Conservation (phyloP, 2,888 invertebrate species). For the Fabriciana adippe region DNA sequence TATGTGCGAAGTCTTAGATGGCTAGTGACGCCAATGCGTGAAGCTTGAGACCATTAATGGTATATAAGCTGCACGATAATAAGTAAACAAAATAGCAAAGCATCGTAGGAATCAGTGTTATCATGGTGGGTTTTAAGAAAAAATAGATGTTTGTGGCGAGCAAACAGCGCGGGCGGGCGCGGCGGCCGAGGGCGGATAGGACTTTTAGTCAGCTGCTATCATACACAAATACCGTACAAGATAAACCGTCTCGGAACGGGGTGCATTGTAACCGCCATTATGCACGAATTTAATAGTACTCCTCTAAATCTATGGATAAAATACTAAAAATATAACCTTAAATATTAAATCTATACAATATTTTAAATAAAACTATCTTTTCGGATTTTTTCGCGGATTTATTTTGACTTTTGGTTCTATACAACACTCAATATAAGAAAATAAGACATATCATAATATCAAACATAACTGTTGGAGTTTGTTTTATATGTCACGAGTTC, state of each 20-base stretch:
- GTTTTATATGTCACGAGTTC: no score
- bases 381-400: no score
- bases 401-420: no score
- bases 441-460: no score
- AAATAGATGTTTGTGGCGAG: constrained; percentile 58
- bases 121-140: constrained; percentile 46
- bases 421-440: no score
- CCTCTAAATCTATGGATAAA: neutral
- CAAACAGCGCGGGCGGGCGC: constrained; percentile 73
- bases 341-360: no score
- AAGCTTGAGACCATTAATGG: neutral
- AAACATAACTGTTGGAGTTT: no score
- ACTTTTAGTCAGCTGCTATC: constrained; percentile 68
- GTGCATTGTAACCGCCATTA: constrained; percentile 34
- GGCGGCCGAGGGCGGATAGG: constrained; percentile 60
- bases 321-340: no score
- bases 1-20: no score
- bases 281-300: neutral
- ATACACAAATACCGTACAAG: constrained; percentile 62
- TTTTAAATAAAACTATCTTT: no score
- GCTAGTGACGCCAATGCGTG: neutral
- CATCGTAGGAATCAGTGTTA: constrained; percentile 43
- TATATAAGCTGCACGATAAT: constrained; percentile 20
- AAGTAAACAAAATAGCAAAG: constrained; percentile 41
- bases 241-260: constrained; percentile 46